Conservation (phyloP, 2,797 vertebrate genomes). For the Saxicola maurus region DNA sequence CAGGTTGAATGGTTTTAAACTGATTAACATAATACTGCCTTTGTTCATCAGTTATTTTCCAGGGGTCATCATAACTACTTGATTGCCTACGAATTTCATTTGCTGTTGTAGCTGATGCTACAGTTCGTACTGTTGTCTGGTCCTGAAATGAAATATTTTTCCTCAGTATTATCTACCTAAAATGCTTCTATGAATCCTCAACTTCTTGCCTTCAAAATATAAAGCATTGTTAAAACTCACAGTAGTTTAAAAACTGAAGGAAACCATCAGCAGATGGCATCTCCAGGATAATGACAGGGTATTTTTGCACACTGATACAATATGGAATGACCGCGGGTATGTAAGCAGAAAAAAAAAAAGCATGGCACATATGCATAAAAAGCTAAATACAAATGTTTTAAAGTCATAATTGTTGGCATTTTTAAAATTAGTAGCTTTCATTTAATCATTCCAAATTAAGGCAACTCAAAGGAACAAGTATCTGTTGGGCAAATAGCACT, state of each 20-base stretch:
- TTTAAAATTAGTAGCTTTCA: conserved; percentile 9
- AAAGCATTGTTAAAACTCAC: conserved; percentile 54
- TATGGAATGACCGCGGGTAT: conserved; percentile 64
- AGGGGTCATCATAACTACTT: conserved; percentile 94
- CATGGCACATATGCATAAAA: conserved; percentile 61
- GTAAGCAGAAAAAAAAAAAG: conserved; percentile 63
- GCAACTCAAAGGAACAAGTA: conserved; percentile 22
- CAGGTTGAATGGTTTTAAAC: conserved; percentile 98
- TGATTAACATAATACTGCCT: conserved; percentile 99
- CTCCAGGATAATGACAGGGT: conserved; percentile 27
- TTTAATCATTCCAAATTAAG: conserved; percentile 2
- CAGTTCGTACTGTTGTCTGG: conserved; percentile 92
- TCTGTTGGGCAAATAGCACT: conserved; percentile 26
- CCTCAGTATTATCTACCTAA: conserved; percentile 72
- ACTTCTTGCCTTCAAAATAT: conserved; percentile 60
- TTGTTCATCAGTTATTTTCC: conserved; percentile 99
- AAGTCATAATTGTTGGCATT: not conserved
- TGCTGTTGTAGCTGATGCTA: conserved; percentile 84
- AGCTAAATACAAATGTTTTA: conserved; percentile 60
- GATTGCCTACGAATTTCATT: conserved; percentile 98
- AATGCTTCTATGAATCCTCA: conserved; percentile 47
- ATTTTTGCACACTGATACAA: conserved; percentile 55
- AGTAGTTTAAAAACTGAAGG: conserved; percentile 21
- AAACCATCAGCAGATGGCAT: conserved; percentile 15
- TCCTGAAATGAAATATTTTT: conserved; percentile 82